phyloP scores from a whole-genome alignment of 2,888 invertebrate genomes.

The Labia minor region DNA sequence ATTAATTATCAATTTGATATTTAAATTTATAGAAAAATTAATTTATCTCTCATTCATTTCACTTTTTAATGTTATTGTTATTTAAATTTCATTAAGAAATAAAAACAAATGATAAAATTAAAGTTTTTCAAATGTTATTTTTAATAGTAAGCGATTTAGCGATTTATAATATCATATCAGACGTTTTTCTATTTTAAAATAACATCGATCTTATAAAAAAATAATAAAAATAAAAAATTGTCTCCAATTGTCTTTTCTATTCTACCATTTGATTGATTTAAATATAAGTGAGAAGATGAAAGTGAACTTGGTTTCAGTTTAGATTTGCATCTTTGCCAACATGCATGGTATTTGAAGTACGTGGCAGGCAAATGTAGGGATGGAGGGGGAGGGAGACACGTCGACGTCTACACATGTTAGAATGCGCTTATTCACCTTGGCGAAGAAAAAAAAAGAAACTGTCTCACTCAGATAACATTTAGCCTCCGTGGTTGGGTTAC shows the following conservation, averaged over 20 bases:
- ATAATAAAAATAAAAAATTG: no score
- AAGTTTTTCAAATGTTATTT: no score
- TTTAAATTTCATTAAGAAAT: no score
- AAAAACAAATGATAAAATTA: no score
- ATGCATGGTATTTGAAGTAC: background rate
- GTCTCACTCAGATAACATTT: background rate
- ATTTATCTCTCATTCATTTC: no score
- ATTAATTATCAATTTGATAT: no score
- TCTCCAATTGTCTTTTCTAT: background rate
- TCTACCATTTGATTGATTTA: background rate
- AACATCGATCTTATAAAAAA: background rate
- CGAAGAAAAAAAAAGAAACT: background rate
- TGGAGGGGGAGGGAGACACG: background rate
- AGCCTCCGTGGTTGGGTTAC: no score
- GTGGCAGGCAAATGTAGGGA: background rate
- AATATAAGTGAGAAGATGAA: background rate
- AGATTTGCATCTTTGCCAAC: background rate
- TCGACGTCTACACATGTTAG: background rate
- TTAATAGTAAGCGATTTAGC: no score
- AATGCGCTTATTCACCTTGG: slow-evolving; percentile 1
- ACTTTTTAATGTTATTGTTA: no score
- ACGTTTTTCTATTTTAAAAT: no score
- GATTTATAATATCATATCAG: no score
- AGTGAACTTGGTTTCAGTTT: slow-evolving; percentile 2
- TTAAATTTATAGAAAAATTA: no score